These are phyloP conservation scores for Botia kubotai DNA, from an alignment of 2,797 vertebrate species.

Conservation along the genomic window DNA sequence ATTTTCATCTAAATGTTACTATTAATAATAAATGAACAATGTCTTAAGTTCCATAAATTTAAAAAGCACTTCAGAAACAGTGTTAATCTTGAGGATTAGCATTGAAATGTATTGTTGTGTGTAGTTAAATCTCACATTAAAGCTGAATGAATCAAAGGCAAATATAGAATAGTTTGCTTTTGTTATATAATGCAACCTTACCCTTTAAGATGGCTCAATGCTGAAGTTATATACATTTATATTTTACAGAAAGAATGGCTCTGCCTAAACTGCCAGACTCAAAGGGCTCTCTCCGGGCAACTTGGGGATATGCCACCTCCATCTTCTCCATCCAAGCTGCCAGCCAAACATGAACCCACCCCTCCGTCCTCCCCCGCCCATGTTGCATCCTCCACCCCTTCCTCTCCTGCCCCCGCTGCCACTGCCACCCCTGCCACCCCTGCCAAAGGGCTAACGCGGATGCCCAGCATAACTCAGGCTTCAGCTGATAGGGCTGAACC, in stretches of 20 bases:
- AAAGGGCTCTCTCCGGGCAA: slow-evolving; percentile 91
- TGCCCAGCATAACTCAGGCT: slow-evolving; percentile 60
- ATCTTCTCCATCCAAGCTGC: slow-evolving; percentile 71
- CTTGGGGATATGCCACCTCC: slow-evolving; percentile 82
- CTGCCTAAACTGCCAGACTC: slow-evolving; percentile 96
- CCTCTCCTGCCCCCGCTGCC: slow-evolving; percentile 59
- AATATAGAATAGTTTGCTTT: neutral
- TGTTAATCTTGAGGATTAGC: slow-evolving; percentile 34
- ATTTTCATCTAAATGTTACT: slow-evolving; percentile 63
- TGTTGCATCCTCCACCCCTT: slow-evolving; percentile 62
- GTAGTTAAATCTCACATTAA: neutral
- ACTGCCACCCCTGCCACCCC: slow-evolving; percentile 62
- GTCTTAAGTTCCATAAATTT: slow-evolving; percentile 65
- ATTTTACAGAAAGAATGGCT: slow-evolving; percentile 95
- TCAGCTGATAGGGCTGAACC: slow-evolving; percentile 54
- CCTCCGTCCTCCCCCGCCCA: slow-evolving; percentile 60
- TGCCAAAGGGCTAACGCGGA: slow-evolving; percentile 62
- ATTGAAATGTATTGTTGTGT: neutral
- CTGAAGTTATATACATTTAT: slow-evolving; percentile 52
- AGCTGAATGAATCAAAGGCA: neutral
- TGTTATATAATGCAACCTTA: neutral
- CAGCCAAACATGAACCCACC: slow-evolving; percentile 65
- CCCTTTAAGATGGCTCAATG: slow-evolving; percentile 3
- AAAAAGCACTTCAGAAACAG: slow-evolving; percentile 69
- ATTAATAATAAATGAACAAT: slow-evolving; percentile 71